Percentiles rank a stretch among this genome's conserved stretches.
Conservation (phyloP, 1,140 invertebrate species). For the Proales similis region DNA sequence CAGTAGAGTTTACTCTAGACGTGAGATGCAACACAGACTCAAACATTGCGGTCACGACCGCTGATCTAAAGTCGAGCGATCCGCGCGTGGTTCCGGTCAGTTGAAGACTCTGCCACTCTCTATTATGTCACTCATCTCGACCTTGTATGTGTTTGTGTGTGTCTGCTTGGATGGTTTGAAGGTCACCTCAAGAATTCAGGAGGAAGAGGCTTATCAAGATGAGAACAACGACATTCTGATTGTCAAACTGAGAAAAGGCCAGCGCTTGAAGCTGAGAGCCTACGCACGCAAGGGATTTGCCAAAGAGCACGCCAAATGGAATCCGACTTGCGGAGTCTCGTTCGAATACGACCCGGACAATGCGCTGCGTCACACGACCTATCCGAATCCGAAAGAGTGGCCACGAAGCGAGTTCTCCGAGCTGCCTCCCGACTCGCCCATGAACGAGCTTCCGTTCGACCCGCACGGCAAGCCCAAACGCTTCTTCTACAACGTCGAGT, state of each 20-base stretch:
- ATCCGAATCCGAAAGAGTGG: constrained; percentile 97
- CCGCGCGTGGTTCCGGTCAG: constrained; percentile 73
- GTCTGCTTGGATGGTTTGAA: constrained; percentile 40
- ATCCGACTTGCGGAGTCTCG: constrained; percentile 90
- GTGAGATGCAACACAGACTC: constrained; percentile 69
- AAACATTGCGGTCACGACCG: constrained; percentile 76
- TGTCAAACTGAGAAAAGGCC: constrained; percentile 92
- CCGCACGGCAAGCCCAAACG: constrained; percentile 90
- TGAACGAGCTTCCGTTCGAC: constrained; percentile 76
- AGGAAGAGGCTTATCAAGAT: constrained; percentile 85
- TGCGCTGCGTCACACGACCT: constrained; percentile 86
- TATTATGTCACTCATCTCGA: constrained; percentile 21
- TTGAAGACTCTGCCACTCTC: neutral
- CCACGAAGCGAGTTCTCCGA: constrained; percentile 40
- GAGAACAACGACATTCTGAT: constrained; percentile 68
- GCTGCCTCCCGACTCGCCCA: neutral
- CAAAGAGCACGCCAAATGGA: constrained; percentile 99
- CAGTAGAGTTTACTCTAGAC: constrained; percentile 92
- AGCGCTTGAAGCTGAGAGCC: constrained; percentile 86
- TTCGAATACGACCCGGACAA: constrained; percentile 99
- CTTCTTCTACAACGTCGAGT: constrained; percentile 94
- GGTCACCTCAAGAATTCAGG: constrained; percentile 75
- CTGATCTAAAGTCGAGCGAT: constrained; percentile 84
- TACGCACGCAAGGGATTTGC: constrained; percentile 94
- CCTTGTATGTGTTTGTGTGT: constrained; percentile 38